Evolutionary conservation across 2,113 vertebrate genomes (phyloP).

Genomic region (Megaceryle maxima): DNA sequence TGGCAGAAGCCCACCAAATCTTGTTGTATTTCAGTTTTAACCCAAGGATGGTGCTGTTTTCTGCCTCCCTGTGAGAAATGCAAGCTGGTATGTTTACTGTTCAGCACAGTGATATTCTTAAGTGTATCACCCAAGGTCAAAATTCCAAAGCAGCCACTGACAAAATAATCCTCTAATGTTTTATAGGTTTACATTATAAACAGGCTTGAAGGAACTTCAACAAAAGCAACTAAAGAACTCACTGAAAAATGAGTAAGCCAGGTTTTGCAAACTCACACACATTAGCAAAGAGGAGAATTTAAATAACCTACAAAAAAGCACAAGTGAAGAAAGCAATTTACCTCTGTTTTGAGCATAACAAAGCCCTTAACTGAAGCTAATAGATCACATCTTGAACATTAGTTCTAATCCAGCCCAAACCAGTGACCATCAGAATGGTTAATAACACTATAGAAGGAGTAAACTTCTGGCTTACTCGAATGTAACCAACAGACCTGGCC

Average conservation of each 20-base stretch:
- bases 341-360: neutral
- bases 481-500: neutral
- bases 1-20: neutral
- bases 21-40: neutral
- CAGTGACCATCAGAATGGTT: neutral
- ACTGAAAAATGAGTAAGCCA: neutral
- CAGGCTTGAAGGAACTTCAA: neutral
- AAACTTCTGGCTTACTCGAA: neutral
- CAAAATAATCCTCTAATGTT: neutral
- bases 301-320: neutral
- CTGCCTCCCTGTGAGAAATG: neutral
- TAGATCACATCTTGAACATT: neutral
- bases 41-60: neutral
- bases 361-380: neutral
- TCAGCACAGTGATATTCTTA: conserved; percentile 17
- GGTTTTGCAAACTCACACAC: neutral
- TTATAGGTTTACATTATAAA: neutral
- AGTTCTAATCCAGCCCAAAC: neutral
- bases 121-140: conserved; percentile 27
- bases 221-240: neutral
- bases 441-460: rapidly evolving
- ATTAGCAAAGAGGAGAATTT: neutral
- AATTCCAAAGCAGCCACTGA: neutral
- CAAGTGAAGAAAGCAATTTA: neutral
- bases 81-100: neutral